These are phyloP conservation scores for Magallana gigas DNA, from an alignment of 1,140 invertebrate species.

Conservation along the genomic window DNA sequence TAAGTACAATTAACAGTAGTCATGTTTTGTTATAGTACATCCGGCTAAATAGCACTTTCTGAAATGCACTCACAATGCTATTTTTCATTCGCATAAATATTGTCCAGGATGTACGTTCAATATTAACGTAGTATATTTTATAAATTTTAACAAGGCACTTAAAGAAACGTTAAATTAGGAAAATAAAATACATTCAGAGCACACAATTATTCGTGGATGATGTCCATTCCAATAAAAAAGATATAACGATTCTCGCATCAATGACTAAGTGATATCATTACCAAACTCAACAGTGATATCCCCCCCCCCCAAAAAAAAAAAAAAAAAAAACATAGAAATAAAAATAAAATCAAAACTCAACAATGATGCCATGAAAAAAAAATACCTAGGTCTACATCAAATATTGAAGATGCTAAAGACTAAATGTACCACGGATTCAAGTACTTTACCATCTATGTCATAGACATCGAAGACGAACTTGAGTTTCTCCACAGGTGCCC, in stretches of 20 bases:
- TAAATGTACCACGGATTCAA: neutral
- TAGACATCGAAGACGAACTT: conserved; percentile 95
- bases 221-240: neutral
- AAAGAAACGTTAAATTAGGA: no score
- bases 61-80: no score
- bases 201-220: neutral
- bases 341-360: no score
- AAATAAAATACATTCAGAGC: no score
- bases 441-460: conserved; percentile 90
- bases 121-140: no score
- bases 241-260: neutral
- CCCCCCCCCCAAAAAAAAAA: no score
- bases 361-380: neutral
- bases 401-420: neutral
- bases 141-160: no score
- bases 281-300: neutral
- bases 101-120: no score
- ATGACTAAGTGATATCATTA: neutral
- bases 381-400: neutral
- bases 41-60: no score
- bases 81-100: no score
- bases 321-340: neutral
- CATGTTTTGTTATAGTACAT: no score
- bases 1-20: no score
- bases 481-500: conserved; percentile 93